A percentile compares a stretch with the other conserved stretches of the same genome.
phyloP scores from a whole-genome alignment of 2,113 vertebrate genomes.

The Micromys minutus region DNA sequence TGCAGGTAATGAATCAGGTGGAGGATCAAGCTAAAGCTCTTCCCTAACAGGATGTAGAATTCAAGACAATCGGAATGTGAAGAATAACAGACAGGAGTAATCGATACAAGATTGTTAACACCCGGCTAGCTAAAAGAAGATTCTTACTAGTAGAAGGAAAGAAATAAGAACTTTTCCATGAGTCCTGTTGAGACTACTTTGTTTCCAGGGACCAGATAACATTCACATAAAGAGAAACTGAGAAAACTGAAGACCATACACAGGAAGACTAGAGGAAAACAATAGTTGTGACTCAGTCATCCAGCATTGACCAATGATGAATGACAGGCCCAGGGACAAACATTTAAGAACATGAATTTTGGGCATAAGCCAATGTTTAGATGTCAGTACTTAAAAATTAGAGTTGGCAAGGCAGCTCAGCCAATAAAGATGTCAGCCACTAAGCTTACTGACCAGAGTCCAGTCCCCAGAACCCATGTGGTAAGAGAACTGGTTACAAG shows the following conservation, averaged over 20 bases:
- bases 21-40: background rate
- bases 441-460: too few relatives aligned
- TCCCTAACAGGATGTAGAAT: background rate
- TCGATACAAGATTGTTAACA: background rate
- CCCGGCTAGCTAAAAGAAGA: background rate
- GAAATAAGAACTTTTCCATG: background rate
- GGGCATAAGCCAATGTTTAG: background rate
- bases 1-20: background rate
- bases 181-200: background rate
- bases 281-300: background rate
- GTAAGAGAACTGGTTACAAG: background rate
- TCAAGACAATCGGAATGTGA: background rate
- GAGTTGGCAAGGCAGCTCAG: background rate
- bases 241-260: background rate
- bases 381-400: background rate
- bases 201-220: background rate
- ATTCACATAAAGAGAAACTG: background rate
- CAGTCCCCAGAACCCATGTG: background rate
- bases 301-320: background rate
- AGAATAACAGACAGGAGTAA: background rate
- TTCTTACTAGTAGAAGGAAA: background rate
- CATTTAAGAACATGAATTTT: background rate
- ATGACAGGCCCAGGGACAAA: background rate
- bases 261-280: background rate
- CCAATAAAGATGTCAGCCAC: background rate